These are phyloP conservation scores for Phrynocephalus guinanensis DNA, from an alignment of 2,797 vertebrate species.

Conservation along the genomic window DNA sequence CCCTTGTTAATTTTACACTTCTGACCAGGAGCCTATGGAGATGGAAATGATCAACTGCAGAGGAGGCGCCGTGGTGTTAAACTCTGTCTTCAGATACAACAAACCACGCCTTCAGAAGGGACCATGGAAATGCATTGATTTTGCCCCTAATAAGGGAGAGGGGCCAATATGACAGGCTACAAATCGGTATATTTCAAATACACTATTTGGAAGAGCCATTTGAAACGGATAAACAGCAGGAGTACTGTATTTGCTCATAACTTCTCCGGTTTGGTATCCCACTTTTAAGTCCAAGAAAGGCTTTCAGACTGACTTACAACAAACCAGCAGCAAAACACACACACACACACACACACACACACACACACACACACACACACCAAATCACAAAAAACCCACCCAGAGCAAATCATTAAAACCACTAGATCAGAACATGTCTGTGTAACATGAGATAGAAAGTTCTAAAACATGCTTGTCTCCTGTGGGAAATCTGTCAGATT, in stretches of 20 bases:
- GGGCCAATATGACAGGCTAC: too few species aligned
- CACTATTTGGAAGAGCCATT: background rate
- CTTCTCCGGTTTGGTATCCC: background rate
- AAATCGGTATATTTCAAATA: too few species aligned
- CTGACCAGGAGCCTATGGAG: too few species aligned
- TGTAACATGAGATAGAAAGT: background rate
- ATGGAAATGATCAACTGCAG: too few species aligned
- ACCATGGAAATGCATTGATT: too few species aligned
- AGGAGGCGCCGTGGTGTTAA: too few species aligned
- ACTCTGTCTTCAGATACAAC: too few species aligned
- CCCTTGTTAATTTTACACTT: too few species aligned
- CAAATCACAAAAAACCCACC: background rate
- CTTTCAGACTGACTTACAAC: background rate
- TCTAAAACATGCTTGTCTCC: background rate
- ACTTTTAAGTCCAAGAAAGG: background rate
- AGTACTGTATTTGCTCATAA: background rate
- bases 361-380: too few species aligned
- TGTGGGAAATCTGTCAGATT: background rate
- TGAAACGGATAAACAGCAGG: background rate
- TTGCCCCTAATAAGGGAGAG: too few species aligned
- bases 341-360: too few species aligned
- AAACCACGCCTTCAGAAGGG: too few species aligned
- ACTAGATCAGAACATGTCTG: background rate
- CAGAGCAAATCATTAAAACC: background rate
- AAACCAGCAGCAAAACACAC: background rate